These are phyloP conservation scores for Tragelaphus imberbis DNA, from an alignment of 2,113 vertebrate species.

Conservation along the genomic window DNA sequence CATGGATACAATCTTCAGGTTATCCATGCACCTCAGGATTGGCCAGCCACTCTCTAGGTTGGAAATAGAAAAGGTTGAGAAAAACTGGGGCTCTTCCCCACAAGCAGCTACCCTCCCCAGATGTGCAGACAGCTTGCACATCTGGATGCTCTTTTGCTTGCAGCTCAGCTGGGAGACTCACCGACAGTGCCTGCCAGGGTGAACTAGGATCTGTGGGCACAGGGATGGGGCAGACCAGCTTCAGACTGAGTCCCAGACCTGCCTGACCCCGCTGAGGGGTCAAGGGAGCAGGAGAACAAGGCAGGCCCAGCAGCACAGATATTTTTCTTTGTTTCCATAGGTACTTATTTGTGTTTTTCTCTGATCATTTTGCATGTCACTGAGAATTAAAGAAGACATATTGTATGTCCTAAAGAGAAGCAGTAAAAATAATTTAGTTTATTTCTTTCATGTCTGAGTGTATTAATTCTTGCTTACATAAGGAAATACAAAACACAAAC, in stretches of 20 bases:
- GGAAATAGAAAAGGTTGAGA: neutral
- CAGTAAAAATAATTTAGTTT: constrained; percentile 75
- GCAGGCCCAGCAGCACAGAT: neutral
- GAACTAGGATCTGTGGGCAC: neutral
- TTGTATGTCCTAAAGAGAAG: constrained; percentile 69
- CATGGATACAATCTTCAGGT: neutral
- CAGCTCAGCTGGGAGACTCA: neutral
- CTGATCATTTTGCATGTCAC: constrained; percentile 50
- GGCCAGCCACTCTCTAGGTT: neutral
- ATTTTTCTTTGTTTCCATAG: constrained; percentile 63
- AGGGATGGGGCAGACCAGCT: neutral
- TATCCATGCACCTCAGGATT: rapidly evolving
- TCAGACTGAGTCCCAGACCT: neutral
- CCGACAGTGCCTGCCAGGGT: neutral
- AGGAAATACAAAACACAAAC: constrained; percentile 72
- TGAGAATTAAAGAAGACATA: constrained; percentile 75
- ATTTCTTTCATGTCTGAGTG: constrained; percentile 72
- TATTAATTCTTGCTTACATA: constrained; percentile 79
- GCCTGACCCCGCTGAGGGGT: neutral
- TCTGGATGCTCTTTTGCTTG: neutral
- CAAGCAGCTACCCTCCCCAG: neutral
- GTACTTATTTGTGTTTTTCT: constrained; percentile 72
- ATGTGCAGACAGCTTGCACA: neutral
- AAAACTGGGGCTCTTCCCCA: neutral
- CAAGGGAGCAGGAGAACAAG: neutral